Conservation (phyloP, 2,797 vertebrate species). For the Pteropus rufus region DNA sequence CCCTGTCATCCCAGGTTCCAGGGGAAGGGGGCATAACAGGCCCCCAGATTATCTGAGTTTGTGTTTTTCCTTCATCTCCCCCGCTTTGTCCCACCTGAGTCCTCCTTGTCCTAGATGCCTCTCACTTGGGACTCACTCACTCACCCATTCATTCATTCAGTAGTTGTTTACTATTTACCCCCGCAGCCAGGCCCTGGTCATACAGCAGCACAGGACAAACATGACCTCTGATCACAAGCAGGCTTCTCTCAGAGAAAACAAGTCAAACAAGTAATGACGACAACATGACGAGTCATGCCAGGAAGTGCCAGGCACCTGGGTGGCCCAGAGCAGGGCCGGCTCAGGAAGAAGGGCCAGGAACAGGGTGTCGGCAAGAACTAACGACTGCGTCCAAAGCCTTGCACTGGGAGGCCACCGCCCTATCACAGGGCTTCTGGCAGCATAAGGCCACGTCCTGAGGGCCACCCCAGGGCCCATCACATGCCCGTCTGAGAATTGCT, state of each 20-base stretch:
- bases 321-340: not conserved
- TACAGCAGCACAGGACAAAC: not conserved
- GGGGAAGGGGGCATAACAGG: not conserved
- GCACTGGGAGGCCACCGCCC: not conserved
- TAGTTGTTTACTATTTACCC: not conserved
- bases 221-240: not conserved
- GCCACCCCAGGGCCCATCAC: too few species aligned
- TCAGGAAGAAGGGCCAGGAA: not conserved
- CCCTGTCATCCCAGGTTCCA: accelerated
- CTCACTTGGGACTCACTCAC: not conserved
- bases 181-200: not conserved
- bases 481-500: not conserved
- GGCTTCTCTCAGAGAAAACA: not conserved
- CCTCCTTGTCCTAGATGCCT: not conserved
- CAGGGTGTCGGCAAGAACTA: not conserved
- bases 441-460: not conserved
- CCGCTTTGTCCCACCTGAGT: not conserved
- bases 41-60: not conserved
- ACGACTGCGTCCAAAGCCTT: not conserved
- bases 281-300: accelerated
- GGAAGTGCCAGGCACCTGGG: not conserved
- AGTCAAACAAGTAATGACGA: not conserved
- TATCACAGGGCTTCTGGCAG: not conserved
- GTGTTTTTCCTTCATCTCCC: not conserved
- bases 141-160: not conserved